These are phyloP conservation scores for Buceros bicornis DNA, from an alignment of 2,797 vertebrate species.

Conservation along the genomic window DNA sequence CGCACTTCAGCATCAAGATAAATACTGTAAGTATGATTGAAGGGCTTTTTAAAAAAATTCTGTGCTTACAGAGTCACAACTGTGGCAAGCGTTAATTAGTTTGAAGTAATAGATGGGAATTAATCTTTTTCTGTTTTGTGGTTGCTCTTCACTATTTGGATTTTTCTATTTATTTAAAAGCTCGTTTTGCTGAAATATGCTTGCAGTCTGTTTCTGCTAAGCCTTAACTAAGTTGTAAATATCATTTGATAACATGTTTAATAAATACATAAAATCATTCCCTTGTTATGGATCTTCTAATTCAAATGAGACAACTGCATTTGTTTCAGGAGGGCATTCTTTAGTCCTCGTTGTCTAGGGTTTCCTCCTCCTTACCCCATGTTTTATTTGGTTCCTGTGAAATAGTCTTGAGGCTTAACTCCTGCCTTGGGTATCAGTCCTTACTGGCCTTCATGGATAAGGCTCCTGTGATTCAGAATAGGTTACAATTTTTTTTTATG, in stretches of 20 bases:
- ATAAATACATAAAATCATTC: neutral
- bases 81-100: neutral
- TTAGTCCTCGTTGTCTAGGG: neutral
- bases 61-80: neutral
- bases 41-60: neutral
- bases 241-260: neutral
- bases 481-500: slow-evolving; percentile 25
- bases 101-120: neutral
- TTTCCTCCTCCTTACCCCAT: neutral
- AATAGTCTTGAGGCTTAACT: neutral
- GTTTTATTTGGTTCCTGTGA: slow-evolving; percentile 5
- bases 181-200: neutral
- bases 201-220: neutral
- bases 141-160: neutral
- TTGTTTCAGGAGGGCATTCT: neutral
- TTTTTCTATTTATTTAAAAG: neutral
- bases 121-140: neutral
- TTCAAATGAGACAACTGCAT: neutral
- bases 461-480: neutral
- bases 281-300: neutral
- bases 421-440: neutral
- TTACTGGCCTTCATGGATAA: neutral
- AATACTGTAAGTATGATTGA: neutral
- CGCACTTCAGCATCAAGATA: neutral
- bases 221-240: neutral